Evolutionary conservation across 2,113 vertebrate genomes (phyloP), one percentile per base, ranked within the genome.

Genomic region (Haplochromis vanheusdeni): DNA sequence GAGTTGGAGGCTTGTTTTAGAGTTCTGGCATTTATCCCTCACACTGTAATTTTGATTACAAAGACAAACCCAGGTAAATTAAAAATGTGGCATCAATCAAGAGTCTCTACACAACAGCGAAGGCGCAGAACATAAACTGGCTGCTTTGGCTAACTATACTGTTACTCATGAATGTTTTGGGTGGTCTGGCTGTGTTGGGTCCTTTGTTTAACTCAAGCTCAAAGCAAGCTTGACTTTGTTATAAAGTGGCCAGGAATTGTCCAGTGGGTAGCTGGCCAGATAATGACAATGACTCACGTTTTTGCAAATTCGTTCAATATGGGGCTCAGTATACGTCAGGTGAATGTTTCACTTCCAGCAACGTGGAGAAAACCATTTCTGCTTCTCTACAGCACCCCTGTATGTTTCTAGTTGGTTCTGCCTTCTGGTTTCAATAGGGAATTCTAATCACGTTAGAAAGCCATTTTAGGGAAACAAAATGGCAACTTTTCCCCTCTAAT

Each of bases 51-150:
- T 94, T 91, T 87, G 89, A 94, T 83, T 88, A 82, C 84, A 89
- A 92, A 89, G 81, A 73, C 73, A 91, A 90, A 91, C 73, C 37
- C 79, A 79, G 73, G 81, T 31, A 6, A 93, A 88, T 89, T 80
- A 82, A 88, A 93, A 95, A 94, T 91, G 91, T 94, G 94, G 92
- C 81, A 91, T 86, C 81, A 94, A 95, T 94, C 86, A 93, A 86
- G 86, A 68, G 88, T 73, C 37, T 88, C 85, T 68, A 89, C 86
- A 93, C 68, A 89, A 62, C 33, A 84, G 40, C 19, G 42, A 82
- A 68, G 86, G 91, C 85, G 54, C 60, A 89, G 80, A 82, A 85
- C 82, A 21, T 49, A 31, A 68, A 89, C 77, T 84, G 90, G 79
- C 84, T 84, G 75, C 81, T 81, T 81, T 79, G 79, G 81, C 45